Evolutionary conservation across 1,140 invertebrate genomes (phyloP), one percentile per base, ranked within the genome.

Genomic region (Geopemphigus sp.): DNA sequence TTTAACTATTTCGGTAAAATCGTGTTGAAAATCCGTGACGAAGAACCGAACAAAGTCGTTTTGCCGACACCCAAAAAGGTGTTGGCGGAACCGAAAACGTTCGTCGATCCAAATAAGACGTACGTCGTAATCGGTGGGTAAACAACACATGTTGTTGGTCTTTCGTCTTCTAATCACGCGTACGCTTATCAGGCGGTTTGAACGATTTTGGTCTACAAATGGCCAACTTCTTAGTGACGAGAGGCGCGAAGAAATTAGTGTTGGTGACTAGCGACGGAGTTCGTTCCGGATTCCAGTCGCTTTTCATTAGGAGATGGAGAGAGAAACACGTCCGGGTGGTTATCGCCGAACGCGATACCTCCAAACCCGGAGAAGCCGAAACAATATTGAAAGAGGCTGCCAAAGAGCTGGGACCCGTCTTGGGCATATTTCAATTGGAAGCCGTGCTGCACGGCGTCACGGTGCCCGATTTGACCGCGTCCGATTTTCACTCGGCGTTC

Each of bases 171-270:
- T 39, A 39, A 39, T 39, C 32, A 39, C 8, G 8, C 32, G 8
- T 39, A 4, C 8, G 32, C 3, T n/a, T 63, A 11, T 63, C 10
- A 19, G 92, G 96, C 66, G 97, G 96, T 82, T 88, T 98, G 0
- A 96, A 96, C 80, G 97, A 96, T 22, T 97, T 98, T 86, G 97
- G 97, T 66, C 87, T 98, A 26, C 96, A 98, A 86, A 86, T 99
- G 74, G 90, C 92, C n/a, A 89, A 96, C 81, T 99, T 96, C 96
- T 86, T 98, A 83, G 89, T 96, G 8, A 86, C 87, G 19, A 89
- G 95, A 72, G 96, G 96, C 11, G 95, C 94, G 8, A 91, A 88
- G 64, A 89, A 91, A 76, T 87, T 99, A 50, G 89, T 98, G 24
- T 87, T 98, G 0, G 95, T 94, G 12, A 96, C 95, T 11, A 89